Percentiles rank a stretch among this genome's conserved stretches.
phyloP scores from a whole-genome alignment of 2,888 invertebrate species.

The Oscheius myriophilus region DNA sequence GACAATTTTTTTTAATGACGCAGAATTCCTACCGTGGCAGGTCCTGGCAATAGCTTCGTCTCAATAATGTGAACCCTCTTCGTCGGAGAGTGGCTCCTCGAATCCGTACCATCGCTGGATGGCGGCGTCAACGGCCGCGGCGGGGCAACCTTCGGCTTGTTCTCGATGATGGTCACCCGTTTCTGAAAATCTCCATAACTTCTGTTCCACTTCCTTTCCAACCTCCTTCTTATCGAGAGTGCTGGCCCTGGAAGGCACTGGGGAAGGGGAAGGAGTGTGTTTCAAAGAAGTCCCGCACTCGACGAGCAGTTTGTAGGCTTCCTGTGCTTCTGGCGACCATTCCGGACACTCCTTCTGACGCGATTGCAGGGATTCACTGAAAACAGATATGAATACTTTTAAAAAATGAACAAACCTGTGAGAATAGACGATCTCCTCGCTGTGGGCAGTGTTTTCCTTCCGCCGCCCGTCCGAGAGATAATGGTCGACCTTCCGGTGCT shows the following conservation, averaged over 20 bases:
- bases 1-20: too few relatives aligned
- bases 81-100: slow-evolving; percentile 36
- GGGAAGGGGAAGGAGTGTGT: slow-evolving; percentile 42
- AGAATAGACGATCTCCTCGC: slow-evolving; percentile 12
- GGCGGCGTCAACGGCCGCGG: slow-evolving; percentile 46
- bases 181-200: slow-evolving; percentile 12
- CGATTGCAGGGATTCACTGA: slow-evolving; percentile 5
- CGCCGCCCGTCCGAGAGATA: slow-evolving; percentile 25
- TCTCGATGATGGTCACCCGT: slow-evolving; percentile 20
- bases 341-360: slow-evolving; percentile 15
- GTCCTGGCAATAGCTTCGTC: slow-evolving; percentile 49
- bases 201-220: not conserved
- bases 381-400: too few relatives aligned
- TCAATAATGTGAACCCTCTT: slow-evolving; percentile 50
- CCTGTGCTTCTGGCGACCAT: slow-evolving; percentile 76
- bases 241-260: slow-evolving; percentile 14
- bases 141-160: slow-evolving; percentile 32
- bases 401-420: too few relatives aligned
- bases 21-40: too few relatives aligned
- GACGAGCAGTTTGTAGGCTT: slow-evolving; percentile 90
- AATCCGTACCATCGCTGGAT: slow-evolving; percentile 26
- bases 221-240: slow-evolving; percentile 24
- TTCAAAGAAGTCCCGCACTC: slow-evolving; percentile 74
- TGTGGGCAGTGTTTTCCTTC: slow-evolving; percentile 13
- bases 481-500: slow-evolving; percentile 37